Conservation (phyloP, 2,113 vertebrate species). For the Psilopsiagon aymara region DNA sequence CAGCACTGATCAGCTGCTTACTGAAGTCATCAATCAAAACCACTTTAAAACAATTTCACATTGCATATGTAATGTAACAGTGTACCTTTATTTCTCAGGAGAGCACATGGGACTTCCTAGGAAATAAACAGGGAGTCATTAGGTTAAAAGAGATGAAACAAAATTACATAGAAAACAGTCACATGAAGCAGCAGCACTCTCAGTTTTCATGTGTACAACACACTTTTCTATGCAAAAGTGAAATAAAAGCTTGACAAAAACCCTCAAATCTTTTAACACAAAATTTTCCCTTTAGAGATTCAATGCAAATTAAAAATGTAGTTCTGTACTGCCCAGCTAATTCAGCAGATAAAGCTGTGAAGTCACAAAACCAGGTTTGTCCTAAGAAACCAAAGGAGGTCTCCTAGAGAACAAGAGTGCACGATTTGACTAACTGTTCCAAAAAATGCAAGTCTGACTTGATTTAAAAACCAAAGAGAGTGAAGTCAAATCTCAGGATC, state of each 20-base stretch:
- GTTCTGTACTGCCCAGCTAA: not conserved
- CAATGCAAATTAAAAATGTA: not conserved
- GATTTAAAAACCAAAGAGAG: not conserved
- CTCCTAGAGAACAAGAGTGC: not conserved
- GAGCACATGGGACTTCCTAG: slow-evolving; percentile 91
- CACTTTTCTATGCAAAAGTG: not conserved
- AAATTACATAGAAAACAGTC: not conserved
- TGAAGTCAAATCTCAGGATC: not conserved
- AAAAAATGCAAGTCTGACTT: not conserved
- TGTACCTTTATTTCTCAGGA: slow-evolving; percentile 91
- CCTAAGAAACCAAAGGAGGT: not conserved
- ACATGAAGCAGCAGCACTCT: not conserved
- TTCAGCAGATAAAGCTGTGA: not conserved
- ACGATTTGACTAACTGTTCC: not conserved
- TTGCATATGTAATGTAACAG: not conserved
- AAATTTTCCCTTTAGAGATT: not conserved
- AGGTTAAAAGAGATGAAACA: not conserved
- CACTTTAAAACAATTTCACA: not conserved
- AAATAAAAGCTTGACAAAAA: not conserved
- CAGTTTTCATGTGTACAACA: not conserved
- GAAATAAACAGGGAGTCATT: slow-evolving; percentile 52
- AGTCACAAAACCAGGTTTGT: not conserved
- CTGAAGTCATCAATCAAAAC: not conserved
- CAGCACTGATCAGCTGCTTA: not conserved
- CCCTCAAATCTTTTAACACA: not conserved